Evolutionary conservation across 2,888 invertebrate species (phyloP).

Genomic region (Xestia c-nigrum): DNA sequence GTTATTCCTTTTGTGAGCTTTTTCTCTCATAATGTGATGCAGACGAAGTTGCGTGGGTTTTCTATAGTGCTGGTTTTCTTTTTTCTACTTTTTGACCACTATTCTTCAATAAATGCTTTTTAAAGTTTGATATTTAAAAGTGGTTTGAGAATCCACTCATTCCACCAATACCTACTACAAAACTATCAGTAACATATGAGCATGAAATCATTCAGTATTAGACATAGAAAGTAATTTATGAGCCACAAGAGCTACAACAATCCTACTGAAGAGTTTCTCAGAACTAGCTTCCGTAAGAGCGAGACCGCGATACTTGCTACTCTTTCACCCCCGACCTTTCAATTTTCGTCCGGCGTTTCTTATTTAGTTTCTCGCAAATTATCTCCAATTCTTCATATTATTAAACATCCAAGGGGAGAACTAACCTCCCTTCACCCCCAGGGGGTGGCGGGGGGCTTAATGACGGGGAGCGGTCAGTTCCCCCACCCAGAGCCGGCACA

Average conservation of each 20-base stretch:
- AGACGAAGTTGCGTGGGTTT: no score
- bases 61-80: no score
- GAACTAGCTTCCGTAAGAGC: slow-evolving; percentile 66
- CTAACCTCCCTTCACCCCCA: slow-evolving; percentile 77
- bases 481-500: slow-evolving; percentile 83
- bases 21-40: no score
- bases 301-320: slow-evolving; percentile 62
- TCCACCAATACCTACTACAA: no score
- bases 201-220: background rate
- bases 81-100: no score
- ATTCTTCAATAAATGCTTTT: background rate
- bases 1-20: no score
- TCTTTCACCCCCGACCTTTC: slow-evolving; percentile 81
- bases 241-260: slow-evolving; percentile 35
- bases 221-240: slow-evolving; percentile 42
- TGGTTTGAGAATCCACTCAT: no score
- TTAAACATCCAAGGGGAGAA: slow-evolving; percentile 89
- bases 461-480: slow-evolving; percentile 89
- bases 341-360: slow-evolving; percentile 90
- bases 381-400: slow-evolving; percentile 91
- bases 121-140: background rate
- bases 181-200: background rate
- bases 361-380: slow-evolving; percentile 91
- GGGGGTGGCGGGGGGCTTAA: slow-evolving; percentile 83
- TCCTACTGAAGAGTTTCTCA: slow-evolving; percentile 52